A percentile compares a stretch with the other conserved stretches of the same genome.
These are phyloP conservation scores for Trachops cirrhosus DNA, from an alignment of 2,797 vertebrate species.

Conservation along the genomic window DNA sequence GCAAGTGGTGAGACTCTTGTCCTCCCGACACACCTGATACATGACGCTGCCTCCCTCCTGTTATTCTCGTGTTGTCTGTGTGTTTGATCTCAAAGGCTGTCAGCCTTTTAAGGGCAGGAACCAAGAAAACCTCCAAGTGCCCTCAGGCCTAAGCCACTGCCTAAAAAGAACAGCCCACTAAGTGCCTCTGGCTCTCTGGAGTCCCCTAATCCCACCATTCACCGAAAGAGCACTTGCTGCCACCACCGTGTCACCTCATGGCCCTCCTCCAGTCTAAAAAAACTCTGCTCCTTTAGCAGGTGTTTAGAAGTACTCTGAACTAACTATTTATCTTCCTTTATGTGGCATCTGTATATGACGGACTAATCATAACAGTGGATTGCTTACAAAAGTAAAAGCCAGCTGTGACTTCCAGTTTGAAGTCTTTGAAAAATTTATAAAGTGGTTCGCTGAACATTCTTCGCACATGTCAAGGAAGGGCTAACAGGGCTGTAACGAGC, in stretches of 20 bases:
- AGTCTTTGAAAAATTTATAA: background rate
- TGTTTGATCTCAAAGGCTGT: too few species aligned
- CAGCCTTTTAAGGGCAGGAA: background rate
- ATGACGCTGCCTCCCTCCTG: background rate
- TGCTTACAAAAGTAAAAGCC: background rate
- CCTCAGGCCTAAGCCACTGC: background rate
- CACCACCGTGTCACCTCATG: accelerated
- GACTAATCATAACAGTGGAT: background rate
- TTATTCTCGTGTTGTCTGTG: too few species aligned
- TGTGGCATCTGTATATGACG: background rate
- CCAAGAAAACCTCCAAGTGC: background rate
- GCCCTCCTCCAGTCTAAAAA: background rate
- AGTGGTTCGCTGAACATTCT: background rate
- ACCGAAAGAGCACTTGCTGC: too few species aligned
- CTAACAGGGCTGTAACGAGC: background rate
- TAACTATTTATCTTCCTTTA: background rate
- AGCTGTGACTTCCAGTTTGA: background rate
- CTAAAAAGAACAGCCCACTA: background rate
- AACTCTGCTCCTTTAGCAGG: background rate
- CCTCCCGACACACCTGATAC: background rate
- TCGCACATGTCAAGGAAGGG: background rate
- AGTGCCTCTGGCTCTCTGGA: background rate
- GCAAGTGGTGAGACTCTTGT: too few species aligned
- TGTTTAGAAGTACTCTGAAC: background rate
- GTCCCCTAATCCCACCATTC: background rate